Conservation (phyloP, 2,797 vertebrate species). For the Enteromius argenteus region DNA sequence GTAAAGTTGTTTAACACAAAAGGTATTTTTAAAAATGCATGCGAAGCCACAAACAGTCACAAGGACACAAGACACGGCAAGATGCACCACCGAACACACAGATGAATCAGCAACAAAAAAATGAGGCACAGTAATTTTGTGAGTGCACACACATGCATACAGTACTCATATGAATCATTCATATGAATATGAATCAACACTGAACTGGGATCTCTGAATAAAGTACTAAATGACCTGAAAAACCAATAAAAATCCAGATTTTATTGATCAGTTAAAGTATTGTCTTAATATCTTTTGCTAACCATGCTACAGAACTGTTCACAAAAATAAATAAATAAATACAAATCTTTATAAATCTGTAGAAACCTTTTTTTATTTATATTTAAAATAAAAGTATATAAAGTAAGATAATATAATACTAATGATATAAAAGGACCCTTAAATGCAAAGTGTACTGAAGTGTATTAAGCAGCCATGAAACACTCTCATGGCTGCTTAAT, state of each 20-base stretch:
- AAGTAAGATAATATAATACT: too few species aligned
- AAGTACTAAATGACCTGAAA: too few species aligned
- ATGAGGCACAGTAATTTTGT: not conserved
- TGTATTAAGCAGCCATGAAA: too few species aligned
- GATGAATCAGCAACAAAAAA: slow-evolving; percentile 11
- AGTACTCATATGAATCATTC: not conserved
- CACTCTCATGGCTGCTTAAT: too few species aligned
- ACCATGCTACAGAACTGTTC: not conserved
- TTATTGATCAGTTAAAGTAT: not conserved
- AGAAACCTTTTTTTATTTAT: too few species aligned
- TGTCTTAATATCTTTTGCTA: not conserved
- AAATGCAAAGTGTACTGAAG: too few species aligned
- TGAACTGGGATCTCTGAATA: not conserved
- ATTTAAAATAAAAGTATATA: too few species aligned
- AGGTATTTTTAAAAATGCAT: slow-evolving; percentile 57
- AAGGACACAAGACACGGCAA: slow-evolving; percentile 30
- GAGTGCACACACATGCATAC: slow-evolving; percentile 7
- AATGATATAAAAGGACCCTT: too few species aligned
- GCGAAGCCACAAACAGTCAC: slow-evolving; percentile 47
- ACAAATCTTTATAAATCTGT: too few species aligned
- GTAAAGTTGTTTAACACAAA: slow-evolving; percentile 34
- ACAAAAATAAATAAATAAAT: too few species aligned
- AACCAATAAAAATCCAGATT: not conserved
- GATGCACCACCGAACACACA: slow-evolving; percentile 9
- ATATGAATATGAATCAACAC: too few species aligned